Conservation (phyloP, 2,797 vertebrate species). For the Rhabdophis nuchalis region DNA sequence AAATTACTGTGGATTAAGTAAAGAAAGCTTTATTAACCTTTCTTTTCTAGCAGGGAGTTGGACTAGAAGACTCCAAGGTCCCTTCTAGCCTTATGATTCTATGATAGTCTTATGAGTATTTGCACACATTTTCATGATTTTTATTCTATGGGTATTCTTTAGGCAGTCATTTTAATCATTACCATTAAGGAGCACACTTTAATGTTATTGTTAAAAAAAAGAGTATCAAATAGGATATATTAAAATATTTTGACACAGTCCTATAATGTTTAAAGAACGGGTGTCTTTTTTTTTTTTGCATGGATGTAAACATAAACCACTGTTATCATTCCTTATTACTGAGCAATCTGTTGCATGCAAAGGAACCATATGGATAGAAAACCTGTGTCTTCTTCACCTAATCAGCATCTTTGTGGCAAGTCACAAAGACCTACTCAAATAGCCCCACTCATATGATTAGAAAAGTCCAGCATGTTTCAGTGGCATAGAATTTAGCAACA, state of each 20-base stretch:
- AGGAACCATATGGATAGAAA: not conserved
- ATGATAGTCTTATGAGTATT: not conserved
- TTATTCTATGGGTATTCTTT: conserved; percentile 41
- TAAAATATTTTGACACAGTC: not conserved
- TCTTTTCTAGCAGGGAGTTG: not conserved
- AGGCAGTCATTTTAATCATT: conserved; percentile 28
- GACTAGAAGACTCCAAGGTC: not conserved
- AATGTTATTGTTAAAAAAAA: not conserved
- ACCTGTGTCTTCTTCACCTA: not conserved
- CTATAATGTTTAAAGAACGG: not conserved
- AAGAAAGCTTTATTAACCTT: not conserved
- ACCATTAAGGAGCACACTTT: conserved; percentile 15
- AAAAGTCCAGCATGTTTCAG: not conserved
- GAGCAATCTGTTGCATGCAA: not conserved
- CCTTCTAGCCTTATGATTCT: not conserved
- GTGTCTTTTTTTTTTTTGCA: not conserved
- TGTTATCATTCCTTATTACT: not conserved
- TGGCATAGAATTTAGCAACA: not conserved
- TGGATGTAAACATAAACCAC: not conserved
- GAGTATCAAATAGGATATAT: not conserved
- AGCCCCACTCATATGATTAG: not conserved
- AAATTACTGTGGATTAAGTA: not conserved
- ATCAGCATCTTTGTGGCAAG: not conserved
- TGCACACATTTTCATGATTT: not conserved
- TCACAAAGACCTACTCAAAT: not conserved